Evolutionary conservation across 1,140 invertebrate genomes (phyloP).

Genomic region (Trachelipus rathkii): DNA sequence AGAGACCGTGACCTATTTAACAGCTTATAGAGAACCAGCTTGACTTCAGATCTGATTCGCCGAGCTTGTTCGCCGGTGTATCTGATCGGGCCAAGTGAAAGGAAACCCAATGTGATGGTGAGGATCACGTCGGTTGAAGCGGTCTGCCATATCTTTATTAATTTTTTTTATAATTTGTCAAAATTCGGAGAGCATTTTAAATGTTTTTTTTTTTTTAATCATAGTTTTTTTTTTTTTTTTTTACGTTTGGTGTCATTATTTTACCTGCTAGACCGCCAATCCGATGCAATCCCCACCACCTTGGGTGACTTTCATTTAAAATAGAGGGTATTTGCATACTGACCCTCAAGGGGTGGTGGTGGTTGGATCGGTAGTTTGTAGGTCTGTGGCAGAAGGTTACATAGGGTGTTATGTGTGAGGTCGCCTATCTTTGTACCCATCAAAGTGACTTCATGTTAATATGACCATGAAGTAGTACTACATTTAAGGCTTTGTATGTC

Average conservation of each 20-base stretch:
- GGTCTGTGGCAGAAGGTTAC: too few species aligned
- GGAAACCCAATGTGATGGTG: background rate
- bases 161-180: background rate
- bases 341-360: background rate
- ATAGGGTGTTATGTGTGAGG: too few species aligned
- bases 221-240: too few species aligned
- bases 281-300: background rate
- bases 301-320: background rate
- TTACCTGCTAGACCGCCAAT: background rate
- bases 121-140: background rate
- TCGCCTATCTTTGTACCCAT: too few species aligned
- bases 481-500: background rate
- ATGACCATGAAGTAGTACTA: background rate
- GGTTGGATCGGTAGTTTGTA: background rate
- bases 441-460: background rate
- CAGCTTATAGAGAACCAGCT: background rate
- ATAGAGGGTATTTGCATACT: background rate
- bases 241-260: background rate
- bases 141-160: background rate
- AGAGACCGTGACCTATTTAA: background rate
- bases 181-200: too few species aligned
- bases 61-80: background rate
- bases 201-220: too few species aligned
- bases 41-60: background rate
- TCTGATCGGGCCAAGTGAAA: background rate